These are phyloP conservation scores for Phaonia tiefii DNA, from an alignment of 2,888 invertebrate species.

Conservation along the genomic window DNA sequence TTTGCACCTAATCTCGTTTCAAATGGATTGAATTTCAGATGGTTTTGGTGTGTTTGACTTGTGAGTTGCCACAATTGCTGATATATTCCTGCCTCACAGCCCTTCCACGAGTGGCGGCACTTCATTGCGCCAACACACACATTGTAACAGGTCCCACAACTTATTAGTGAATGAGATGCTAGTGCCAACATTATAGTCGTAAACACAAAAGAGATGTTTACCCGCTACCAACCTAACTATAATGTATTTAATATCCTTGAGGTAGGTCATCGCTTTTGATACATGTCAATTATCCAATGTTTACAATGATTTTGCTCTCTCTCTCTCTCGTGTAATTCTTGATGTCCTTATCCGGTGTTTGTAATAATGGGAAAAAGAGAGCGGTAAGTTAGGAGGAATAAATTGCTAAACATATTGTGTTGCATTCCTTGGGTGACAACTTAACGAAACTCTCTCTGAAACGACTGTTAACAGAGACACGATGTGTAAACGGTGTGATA, in stretches of 20 bases:
- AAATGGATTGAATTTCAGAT: constrained; percentile 16
- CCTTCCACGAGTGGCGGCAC: not conserved
- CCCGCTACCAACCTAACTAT: constrained; percentile 32
- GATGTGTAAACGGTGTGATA: constrained; percentile 7
- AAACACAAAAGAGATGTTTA: constrained; percentile 35
- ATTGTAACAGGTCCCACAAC: constrained; percentile 14
- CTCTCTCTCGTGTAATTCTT: constrained; percentile 1
- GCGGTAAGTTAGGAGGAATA: too few species aligned
- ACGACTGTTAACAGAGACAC: constrained; percentile 37
- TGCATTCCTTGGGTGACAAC: not conserved
- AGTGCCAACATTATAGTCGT: constrained; percentile 44
- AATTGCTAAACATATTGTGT: too few species aligned
- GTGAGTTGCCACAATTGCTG: not conserved
- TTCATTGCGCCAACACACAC: not conserved
- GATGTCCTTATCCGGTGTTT: constrained; percentile 31
- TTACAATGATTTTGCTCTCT: not conserved
- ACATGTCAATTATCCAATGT: constrained; percentile 35
- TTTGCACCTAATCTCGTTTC: not conserved
- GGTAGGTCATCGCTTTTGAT: constrained; percentile 55
- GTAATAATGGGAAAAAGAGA: too few species aligned
- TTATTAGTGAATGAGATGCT: constrained; percentile 32
- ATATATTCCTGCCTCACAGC: not conserved
- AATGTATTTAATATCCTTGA: constrained; percentile 60
- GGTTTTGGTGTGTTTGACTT: constrained; percentile 1
- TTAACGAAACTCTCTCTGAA: constrained; percentile 55